Base-by-base conservation (phyloP, 1,140 invertebrate species). In the Argopecten irradians region DNA sequence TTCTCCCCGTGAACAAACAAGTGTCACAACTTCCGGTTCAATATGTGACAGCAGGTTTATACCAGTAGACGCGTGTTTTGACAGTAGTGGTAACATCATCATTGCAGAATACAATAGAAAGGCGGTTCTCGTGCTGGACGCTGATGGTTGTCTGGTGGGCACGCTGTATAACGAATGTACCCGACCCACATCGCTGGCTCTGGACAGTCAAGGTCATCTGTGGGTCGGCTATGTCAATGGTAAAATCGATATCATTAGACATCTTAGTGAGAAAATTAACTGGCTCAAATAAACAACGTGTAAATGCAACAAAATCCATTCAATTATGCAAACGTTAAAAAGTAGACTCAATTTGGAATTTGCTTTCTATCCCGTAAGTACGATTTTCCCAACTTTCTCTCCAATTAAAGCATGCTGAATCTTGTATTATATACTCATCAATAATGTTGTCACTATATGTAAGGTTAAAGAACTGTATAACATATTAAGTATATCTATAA, bases 211-310 rank as follows among this genome's bases (percentile, higher is more conserved):
- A 71, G 55, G 55, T 28, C 22, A 71, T 71, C 28, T 71, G 55
- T 71, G 55, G 55, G 55, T 71, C 55, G 55, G 55, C 14, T 71
- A 71, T 71, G n/a, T 28, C 22, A 71, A 71, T 71, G 55, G 55
- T 3, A 71, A 71, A 16, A 28, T 71, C 22, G 55, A 71, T 71
- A 71, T 71, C 14, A 71, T 71, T 71, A 1, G 55, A 71, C 55
- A 71, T 71, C 55, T 71, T n/a, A n/a, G 55, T 71, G 55, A 71
- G 55, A 71, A 71, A 71, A 71, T 71, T 11, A 71, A 71, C 55
- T 71, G 55, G 22, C 55, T 71, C 55, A 71, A 71, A 71, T 71
- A 71, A n/a, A 11, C 14, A 16, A n/a, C n/a, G n/a, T n/a, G n/a
- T n/a, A n/a, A n/a, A n/a, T n/a, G n/a, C n/a, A n/a, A n/a, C n/a